Percentiles rank a stretch among this genome's conserved stretches.
phyloP scores from a whole-genome alignment of 37 sponge, comb jelly and placozoan genomes.

The Aphrocallistes beatrix region DNA sequence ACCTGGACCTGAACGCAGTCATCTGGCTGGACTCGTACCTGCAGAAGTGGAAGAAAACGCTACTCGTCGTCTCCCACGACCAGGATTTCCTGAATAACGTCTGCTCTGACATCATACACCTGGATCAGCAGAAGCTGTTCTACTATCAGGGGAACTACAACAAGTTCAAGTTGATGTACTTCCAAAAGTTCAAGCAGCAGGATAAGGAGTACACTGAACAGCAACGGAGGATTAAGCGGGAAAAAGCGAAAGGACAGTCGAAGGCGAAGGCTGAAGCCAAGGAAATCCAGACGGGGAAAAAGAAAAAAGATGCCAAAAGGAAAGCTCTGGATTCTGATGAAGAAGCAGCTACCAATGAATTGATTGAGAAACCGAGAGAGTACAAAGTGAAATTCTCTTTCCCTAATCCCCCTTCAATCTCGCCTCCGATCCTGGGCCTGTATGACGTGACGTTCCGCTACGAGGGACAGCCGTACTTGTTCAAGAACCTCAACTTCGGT shows the following conservation, averaged over 20 bases:
- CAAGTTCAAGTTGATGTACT: constrained; percentile 96
- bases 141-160: constrained; percentile 96
- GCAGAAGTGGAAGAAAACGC: constrained; percentile 96
- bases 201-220: constrained; percentile 81
- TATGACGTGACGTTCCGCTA: constrained; percentile 86
- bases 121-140: constrained; percentile 80
- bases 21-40: constrained; percentile 98
- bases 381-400: constrained; percentile 95
- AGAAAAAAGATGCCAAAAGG: constrained; percentile 25
- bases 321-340: constrained; percentile 23
- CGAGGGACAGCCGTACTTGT: constrained; percentile 42
- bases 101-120: constrained; percentile 91
- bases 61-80: constrained; percentile 94
- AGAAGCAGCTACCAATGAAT: constrained; percentile 40
- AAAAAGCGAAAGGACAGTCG: constrained; percentile 66
- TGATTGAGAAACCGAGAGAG: constrained; percentile 76
- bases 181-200: constrained; percentile 68
- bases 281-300: constrained; percentile 22
- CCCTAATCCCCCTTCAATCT: constrained; percentile 84
- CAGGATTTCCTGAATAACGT: constrained; percentile 95
- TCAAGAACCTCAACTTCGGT: constrained; percentile 78
- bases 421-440: constrained; percentile 88
- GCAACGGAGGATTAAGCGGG: constrained; percentile 42
- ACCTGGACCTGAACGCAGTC: constrained; percentile 97
- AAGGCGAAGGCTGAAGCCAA: constrained; percentile 47